Percentiles rank a stretch among this genome's conserved stretches.
Evolutionary conservation across 1,140 invertebrate species (phyloP).

Genomic region (Macrobrachium nipponense): DNA sequence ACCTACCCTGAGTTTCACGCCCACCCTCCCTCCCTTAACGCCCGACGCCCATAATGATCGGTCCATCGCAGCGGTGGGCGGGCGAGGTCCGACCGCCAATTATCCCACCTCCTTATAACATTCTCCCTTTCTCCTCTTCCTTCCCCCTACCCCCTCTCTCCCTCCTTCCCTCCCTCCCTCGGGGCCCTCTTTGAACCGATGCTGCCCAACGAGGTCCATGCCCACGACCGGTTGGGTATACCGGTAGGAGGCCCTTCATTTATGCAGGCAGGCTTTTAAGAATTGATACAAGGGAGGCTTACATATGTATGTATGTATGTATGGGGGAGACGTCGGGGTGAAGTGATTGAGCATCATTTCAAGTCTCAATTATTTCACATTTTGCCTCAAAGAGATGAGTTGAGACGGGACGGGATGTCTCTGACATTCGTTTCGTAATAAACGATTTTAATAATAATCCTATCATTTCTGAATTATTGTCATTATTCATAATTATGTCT

Average conservation of each 20-base stretch:
- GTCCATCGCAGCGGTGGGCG: slow-evolving; percentile 52
- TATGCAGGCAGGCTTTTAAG: no score
- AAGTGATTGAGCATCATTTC: no score
- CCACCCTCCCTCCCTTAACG: slow-evolving; percentile 22
- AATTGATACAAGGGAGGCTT: neutral
- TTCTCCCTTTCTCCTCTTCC: neutral
- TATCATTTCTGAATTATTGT: no score
- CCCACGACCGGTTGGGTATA: no score
- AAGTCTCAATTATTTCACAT: no score
- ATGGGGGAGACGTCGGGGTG: neutral
- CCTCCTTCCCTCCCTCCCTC: neutral
- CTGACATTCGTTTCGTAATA: no score
- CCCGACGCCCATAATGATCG: slow-evolving; percentile 51
- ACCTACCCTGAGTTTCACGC: no score
- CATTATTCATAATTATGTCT: no score
- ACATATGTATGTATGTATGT: neutral
- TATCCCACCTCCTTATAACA: slow-evolving; percentile 31
- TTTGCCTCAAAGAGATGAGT: no score
- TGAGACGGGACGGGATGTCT: no score
- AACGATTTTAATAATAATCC: no score
- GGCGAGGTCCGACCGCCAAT: slow-evolving; percentile 45
- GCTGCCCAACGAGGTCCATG: neutral
- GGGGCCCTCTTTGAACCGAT: neutral
- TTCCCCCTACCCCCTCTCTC: slow-evolving; percentile 8
- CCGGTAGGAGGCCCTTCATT: no score